These are phyloP conservation scores for Anoplius nigerrimus DNA, from an alignment of 2,888 invertebrate species.

Conservation along the genomic window DNA sequence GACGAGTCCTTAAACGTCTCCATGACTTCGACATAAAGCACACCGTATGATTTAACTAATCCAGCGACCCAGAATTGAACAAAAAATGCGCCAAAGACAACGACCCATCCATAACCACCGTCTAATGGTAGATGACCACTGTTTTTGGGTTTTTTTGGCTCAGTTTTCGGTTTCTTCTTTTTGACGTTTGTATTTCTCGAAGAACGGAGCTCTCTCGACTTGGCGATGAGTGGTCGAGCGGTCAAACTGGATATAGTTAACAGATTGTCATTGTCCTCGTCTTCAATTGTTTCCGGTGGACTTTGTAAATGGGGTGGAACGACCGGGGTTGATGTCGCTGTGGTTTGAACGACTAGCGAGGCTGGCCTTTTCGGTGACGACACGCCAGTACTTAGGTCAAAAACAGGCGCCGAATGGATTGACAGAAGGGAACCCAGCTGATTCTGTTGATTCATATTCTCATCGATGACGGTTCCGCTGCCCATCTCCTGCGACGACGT, in stretches of 20 bases:
- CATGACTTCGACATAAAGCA: constrained; percentile 87
- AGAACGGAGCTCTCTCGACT: constrained; percentile 79
- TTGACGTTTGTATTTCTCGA: constrained; percentile 69
- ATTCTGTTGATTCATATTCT: constrained; percentile 75
- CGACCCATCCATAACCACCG: constrained; percentile 87
- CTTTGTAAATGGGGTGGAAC: constrained; percentile 73
- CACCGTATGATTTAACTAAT: constrained; percentile 87
- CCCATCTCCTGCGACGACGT: constrained; percentile 70
- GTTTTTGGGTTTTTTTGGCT: constrained; percentile 52
- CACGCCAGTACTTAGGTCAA: constrained; percentile 65
- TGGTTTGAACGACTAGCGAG: constrained; percentile 75
- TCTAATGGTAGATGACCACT: constrained; percentile 78
- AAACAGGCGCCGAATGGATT: constrained; percentile 81
- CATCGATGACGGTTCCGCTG: constrained; percentile 66
- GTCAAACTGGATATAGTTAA: constrained; percentile 85
- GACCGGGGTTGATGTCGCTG: constrained; percentile 71
- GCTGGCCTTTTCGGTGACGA: constrained; percentile 73
- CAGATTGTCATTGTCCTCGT: constrained; percentile 84
- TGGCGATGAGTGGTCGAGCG: constrained; percentile 83
- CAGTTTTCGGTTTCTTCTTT: constrained; percentile 48
- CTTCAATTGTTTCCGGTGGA: constrained; percentile 76
- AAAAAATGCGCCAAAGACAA: constrained; percentile 86
- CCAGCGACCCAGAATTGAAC: constrained; percentile 90
- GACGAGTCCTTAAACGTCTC: constrained; percentile 86
- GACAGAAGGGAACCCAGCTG: constrained; percentile 81